A percentile compares a stretch with the other conserved stretches of the same genome.
These are phyloP conservation scores for Chymomyza fuscimana DNA, from an alignment of 2,888 invertebrate genomes.

Conservation along the genomic window DNA sequence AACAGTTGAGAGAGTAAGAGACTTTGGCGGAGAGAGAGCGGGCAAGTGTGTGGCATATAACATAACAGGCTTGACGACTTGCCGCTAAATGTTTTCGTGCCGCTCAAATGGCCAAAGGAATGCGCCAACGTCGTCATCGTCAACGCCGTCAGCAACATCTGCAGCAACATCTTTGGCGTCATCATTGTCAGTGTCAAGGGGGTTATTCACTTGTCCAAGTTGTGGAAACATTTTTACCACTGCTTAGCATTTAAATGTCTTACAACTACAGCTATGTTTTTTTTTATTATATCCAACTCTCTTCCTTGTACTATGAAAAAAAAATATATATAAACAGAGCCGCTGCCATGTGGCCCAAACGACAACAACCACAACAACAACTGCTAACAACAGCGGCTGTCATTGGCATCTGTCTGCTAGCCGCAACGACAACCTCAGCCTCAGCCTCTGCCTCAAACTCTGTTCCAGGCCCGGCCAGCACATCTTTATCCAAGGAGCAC, in stretches of 20 bases:
- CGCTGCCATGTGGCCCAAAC: constrained; percentile 72
- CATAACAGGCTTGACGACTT: constrained; percentile 53
- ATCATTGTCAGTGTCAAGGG: constrained; percentile 15
- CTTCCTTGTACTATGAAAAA: neutral
- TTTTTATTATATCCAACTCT: constrained; percentile 42
- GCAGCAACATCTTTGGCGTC: neutral
- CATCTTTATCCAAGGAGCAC: constrained; percentile 16
- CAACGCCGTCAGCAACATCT: neutral
- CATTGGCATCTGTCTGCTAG: constrained; percentile 66
- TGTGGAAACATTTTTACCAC: neutral
- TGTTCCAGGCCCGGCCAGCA: neutral
- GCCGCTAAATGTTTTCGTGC: constrained; percentile 30
- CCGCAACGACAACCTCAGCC: constrained; percentile 37
- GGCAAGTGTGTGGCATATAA: neutral
- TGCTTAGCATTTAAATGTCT: neutral
- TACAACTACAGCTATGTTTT: neutral
- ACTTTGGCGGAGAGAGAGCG: constrained; percentile 17
- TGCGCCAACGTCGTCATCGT: constrained; percentile 1
- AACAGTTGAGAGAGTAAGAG: constrained; percentile 38
- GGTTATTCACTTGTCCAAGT: constrained; percentile 55
- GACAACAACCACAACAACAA: constrained; percentile 46
- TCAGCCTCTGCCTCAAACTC: constrained; percentile 16
- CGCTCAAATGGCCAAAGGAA: constrained; percentile 6
- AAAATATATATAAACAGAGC: constrained; percentile 19
- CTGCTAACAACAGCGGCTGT: constrained; percentile 59